Base-by-base conservation (phyloP, 2,888 invertebrate species). In the Temnothorax rugatulus region DNA sequence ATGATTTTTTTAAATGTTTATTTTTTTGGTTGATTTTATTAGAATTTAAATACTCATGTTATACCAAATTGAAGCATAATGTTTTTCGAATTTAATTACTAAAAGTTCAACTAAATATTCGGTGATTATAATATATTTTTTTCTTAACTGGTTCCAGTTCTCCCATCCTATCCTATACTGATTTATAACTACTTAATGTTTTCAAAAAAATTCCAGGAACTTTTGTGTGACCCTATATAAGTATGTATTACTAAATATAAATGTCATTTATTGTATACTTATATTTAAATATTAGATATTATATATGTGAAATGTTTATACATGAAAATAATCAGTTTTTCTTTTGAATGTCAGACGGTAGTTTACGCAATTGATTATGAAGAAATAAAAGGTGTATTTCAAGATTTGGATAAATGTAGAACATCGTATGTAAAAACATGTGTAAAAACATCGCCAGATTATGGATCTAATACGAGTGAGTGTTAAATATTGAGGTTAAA, bases 331-430 rank as follows among this genome's bases (percentile, higher is more conserved):
- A 52, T 52, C 1, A 15, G 2, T n/a, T n/a, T 52, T n/a, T 52
- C 8, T 52, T 52, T n/a, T 52, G 4, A 47, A 47, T 7, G 0
- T n/a, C 2, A 52, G 52, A n/a, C 52, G 52, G n/a, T 50, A 5
- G 18, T n/a, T 52, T n/a, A n/a, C 18, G 52, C 52, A 52, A 0
- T n/a, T n/a, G 52, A 52, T 8, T 8, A 2, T 8, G 0, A 52
- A 7, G 8, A 8, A 8, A 2, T n/a, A n/a, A 7, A n/a, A 9
- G 0, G 0, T 8, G 0, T 52, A 8, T 8, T 0, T 52, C 2
- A 15, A 52, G 2, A 2, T 0, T n/a, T 52, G 2, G 8, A 8
- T 0, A 2, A n/a, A 52, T 52, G 52, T 52, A 4, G 3, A 29
- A 3, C 29, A 29, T 29, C 29, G 3, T 29, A 29, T 29, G 29